Evolutionary conservation across 2,113 vertebrate genomes (phyloP), one percentile per base, ranked within the genome.

Genomic region (Gobiocypris rarus): DNA sequence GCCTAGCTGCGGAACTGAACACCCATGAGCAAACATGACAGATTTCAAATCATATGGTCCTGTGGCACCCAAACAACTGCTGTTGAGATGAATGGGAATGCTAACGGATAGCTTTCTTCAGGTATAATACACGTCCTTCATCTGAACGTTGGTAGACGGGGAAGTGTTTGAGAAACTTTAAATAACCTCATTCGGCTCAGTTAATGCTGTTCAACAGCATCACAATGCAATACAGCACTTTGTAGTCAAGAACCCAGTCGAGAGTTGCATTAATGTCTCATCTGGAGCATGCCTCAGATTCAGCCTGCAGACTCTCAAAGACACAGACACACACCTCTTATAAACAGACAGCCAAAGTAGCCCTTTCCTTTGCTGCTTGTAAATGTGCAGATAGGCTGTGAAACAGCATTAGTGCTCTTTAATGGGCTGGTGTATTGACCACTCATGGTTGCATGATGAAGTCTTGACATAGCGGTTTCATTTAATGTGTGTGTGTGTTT

Each of bases 391-490:
- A 70, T 82, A 87, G 81, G 84, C 87, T 87, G 86, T 88, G 87
- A 89, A 89, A 91, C 89, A 87, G 90, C 92, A 91, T 93, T 93
- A 93, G 90, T 90, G 84, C 75, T 90, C 88, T 88, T 88, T 93
- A 93, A 92, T 91, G 90, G 90, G 92, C 88, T 91, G 91, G 43
- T 3, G 34, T 69, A 31, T 17, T 19, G 76, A 61, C 67, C 75
- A 83, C 67, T 78, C 58, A 71, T 34, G 75, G 56, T 77, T 87
- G 82, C 70, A 43, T 88, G 89, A 90, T 89, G 90, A 88, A 90
- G 90, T 82, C 87, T 89, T 89, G 87, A 92, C 89, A 89, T 87
- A 88, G 70, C 87, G 87, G 86, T 90, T 91, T 91, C 89, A 90
- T 92, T 93, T 90, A 65, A 38, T 86, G 58, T 13, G 50, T 85